Percentiles rank a stretch among this genome's conserved stretches.
Conservation (phyloP, 2,888 invertebrate genomes). For the Drosophila imparisetae region DNA sequence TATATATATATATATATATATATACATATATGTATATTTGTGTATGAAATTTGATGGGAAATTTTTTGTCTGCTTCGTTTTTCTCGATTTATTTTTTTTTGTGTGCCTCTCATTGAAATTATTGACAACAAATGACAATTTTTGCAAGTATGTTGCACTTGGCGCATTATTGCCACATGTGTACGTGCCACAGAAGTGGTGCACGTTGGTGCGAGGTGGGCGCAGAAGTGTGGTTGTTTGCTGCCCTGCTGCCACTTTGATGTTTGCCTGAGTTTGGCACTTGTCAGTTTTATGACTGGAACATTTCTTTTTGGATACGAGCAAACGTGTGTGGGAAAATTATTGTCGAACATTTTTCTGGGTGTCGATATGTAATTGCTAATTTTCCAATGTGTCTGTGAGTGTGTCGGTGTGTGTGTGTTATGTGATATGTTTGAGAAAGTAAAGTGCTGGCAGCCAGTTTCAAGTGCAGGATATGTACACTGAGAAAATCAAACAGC, state of each 20-base stretch:
- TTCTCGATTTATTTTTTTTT: neutral
- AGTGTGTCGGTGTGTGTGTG: slow-evolving; percentile 14
- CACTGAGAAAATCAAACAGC: slow-evolving; percentile 23
- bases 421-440: slow-evolving; percentile 70
- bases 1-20: neutral
- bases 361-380: slow-evolving; percentile 76
- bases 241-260: slow-evolving; percentile 55
- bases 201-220: slow-evolving; percentile 1
- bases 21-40: neutral
- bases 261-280: slow-evolving; percentile 74
- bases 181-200: slow-evolving; percentile 64
- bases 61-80: slow-evolving; percentile 12
- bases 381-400: slow-evolving; percentile 43
- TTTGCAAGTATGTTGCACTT: slow-evolving; percentile 81
- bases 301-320: slow-evolving; percentile 62
- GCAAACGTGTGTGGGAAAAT: slow-evolving; percentile 75
- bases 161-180: slow-evolving; percentile 80
- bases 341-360: slow-evolving; percentile 43
- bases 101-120: slow-evolving; percentile 59
- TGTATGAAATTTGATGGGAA: slow-evolving; percentile 52
- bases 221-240: slow-evolving; percentile 2
- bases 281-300: slow-evolving; percentile 78
- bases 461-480: slow-evolving; percentile 48
- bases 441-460: slow-evolving; percentile 6
- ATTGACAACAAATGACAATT: slow-evolving; percentile 72